Base-by-base conservation (phyloP, 2,113 vertebrate species). In the Erythrocebus patas region DNA sequence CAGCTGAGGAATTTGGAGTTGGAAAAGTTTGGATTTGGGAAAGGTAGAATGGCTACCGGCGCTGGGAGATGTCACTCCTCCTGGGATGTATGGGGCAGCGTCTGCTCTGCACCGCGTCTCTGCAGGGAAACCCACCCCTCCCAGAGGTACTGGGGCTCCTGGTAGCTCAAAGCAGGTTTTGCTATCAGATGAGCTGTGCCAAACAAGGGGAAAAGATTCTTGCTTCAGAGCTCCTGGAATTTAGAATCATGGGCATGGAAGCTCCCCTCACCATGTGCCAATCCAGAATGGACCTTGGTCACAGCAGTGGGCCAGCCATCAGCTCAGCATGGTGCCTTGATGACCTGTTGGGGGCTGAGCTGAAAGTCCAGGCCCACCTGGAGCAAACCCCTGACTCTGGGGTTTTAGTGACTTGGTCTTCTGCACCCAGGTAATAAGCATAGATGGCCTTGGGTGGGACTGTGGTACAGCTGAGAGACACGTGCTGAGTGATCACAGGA, bases 261-360 rank as follows among this genome's bases (percentile, higher is more conserved):
- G 22, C 38, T 72, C 5, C 79, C 68, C 40, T 11, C 2, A 7
- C 7, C 6, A 30, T 64, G 27, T 6, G 48, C 38, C 38, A 43
- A 48, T 12, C 7, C 0, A 38, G 17, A 61, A n/a, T 8, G 27
- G 1, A 0, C 40, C 17, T 32, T 5, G 18, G 14, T 78, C 11
- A 22, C 35, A 48, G 12, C 4, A 43, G 30, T 2, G 3, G 57
- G 57, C 72, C 4, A n/a, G 87, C 43, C 72, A 48, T n/a, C 50
- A 48, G 79, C 27, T 57, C 40, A 35, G 64, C 1, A 22, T n/a
- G 17, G 38, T 3, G 25, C 14, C 55, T 12, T 11, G 0, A 27
- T 27, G 48, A 12, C 40, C 50, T 0, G 11, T 6, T 5, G 2
- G 14, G 25, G 38, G 10, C 35, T 13, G 38, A 48, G 23, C 55